Conservation (phyloP, 2,888 invertebrate species). For the Stomorhina lunata region DNA sequence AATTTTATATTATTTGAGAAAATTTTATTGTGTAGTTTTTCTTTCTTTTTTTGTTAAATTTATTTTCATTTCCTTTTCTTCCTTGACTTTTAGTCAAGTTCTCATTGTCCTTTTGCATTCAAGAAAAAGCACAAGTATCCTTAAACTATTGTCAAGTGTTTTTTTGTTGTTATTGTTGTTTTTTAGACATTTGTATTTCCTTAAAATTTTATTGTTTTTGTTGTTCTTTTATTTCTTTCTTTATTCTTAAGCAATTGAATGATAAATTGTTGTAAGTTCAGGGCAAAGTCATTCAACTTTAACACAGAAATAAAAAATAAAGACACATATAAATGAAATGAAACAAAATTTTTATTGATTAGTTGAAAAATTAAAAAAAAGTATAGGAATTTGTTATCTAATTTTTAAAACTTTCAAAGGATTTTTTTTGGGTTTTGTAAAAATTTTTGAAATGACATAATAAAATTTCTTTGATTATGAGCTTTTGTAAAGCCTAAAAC, state of each 20-base stretch:
- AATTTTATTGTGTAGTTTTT: neutral
- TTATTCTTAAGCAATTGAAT: slow-evolving; percentile 41
- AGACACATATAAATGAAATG: neutral
- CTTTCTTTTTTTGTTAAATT: neutral
- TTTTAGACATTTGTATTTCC: slow-evolving; percentile 30
- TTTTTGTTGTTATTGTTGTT: slow-evolving; percentile 44
- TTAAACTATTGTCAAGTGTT: slow-evolving; percentile 53
- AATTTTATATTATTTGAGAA: too few species aligned
- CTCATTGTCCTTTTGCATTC: slow-evolving; percentile 30
- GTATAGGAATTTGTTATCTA: too few species aligned
- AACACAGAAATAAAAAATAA: slow-evolving; percentile 49
- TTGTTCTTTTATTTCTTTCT: slow-evolving; percentile 7
- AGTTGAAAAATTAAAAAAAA: neutral
- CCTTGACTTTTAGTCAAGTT: neutral
- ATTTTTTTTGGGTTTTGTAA: neutral
- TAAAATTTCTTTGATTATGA: neutral
- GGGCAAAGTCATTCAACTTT: slow-evolving; percentile 65
- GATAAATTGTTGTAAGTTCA: slow-evolving; percentile 61
- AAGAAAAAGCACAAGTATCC: slow-evolving; percentile 43
- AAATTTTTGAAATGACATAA: neutral
- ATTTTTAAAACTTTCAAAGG: too few species aligned
- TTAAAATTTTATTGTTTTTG: slow-evolving; percentile 25
- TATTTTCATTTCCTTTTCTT: slow-evolving; percentile 17
- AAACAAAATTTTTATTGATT: slow-evolving; percentile 55
- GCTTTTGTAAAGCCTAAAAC: slow-evolving; percentile 18